phyloP scores from a whole-genome alignment of 2,888 invertebrate genomes.

The Alsophila aescularia region DNA sequence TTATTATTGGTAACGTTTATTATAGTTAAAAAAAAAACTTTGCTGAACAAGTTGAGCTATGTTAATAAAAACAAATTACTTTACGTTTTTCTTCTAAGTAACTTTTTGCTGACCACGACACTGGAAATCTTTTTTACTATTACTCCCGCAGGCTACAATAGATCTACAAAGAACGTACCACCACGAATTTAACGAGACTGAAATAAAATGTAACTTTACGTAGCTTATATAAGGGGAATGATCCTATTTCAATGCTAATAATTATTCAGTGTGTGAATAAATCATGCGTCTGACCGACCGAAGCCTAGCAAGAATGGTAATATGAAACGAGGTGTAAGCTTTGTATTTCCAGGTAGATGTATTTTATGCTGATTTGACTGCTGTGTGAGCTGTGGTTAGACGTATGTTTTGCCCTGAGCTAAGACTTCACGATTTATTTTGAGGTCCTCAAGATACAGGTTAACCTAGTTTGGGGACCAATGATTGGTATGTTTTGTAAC shows the following conservation, averaged over 20 bases:
- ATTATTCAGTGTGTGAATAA: constrained; percentile 62
- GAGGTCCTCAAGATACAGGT: too few species aligned
- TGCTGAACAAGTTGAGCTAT: too few species aligned
- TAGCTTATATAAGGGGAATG: constrained; percentile 14
- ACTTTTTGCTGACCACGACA: background rate
- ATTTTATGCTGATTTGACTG: background rate
- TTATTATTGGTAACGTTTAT: too few species aligned
- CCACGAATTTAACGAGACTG: constrained; percentile 44
- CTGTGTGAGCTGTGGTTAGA: too few species aligned
- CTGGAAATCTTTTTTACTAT: background rate
- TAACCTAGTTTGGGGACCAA: too few species aligned
- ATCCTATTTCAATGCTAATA: constrained; percentile 49
- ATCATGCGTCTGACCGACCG: constrained; percentile 48
- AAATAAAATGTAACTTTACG: constrained; percentile 33
- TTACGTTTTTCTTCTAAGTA: too few species aligned
- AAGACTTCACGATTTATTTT: too few species aligned
- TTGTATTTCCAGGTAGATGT: background rate
- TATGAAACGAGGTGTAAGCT: constrained; percentile 1
- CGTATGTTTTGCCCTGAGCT: too few species aligned
- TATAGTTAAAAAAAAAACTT: too few species aligned
- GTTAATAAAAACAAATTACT: too few species aligned
- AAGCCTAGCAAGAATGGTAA: constrained; percentile 20
- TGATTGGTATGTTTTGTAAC: too few species aligned
- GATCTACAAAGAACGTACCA: background rate
- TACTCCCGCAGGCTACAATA: background rate